Evolutionary conservation across 1,140 invertebrate genomes (phyloP).

Genomic region (Oscheius sp.): DNA sequence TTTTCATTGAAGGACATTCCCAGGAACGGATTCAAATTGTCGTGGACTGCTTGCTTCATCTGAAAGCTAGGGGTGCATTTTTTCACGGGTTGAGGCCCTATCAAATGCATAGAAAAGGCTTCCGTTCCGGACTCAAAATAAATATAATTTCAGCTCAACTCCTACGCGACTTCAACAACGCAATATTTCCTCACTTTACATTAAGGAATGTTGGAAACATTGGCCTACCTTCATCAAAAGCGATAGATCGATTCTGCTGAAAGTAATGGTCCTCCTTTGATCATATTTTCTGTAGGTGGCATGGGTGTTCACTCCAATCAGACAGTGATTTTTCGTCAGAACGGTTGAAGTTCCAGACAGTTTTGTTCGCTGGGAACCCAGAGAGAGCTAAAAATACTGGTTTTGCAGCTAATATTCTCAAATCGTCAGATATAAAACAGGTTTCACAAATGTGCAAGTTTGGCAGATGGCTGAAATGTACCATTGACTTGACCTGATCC

Average conservation of each 20-base stretch:
- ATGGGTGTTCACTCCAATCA: slow-evolving; percentile 58
- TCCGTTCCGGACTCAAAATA: too few species aligned
- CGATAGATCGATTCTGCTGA: slow-evolving; percentile 47
- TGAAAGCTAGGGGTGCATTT: too few species aligned
- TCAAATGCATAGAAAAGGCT: too few species aligned
- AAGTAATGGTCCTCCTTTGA: slow-evolving; percentile 52
- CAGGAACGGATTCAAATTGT: slow-evolving; percentile 58
- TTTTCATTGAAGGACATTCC: slow-evolving; percentile 59
- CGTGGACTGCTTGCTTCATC: slow-evolving; percentile 53
- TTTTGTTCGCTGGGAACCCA: slow-evolving; percentile 54
- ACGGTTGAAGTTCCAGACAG: slow-evolving; percentile 49
- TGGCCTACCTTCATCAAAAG: slow-evolving; percentile 38
- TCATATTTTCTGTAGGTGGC: slow-evolving; percentile 56
- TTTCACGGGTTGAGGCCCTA: too few species aligned
- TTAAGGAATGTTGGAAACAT: neutral
- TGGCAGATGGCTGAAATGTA: too few species aligned
- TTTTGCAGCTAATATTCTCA: neutral
- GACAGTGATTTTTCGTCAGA: slow-evolving; percentile 57
- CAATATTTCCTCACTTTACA: too few species aligned
- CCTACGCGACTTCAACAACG: too few species aligned
- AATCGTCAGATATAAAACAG: neutral
- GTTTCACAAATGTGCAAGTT: neutral
- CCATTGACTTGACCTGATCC: slow-evolving; percentile 60
- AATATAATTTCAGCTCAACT: neutral
- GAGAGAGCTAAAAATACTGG: slow-evolving; percentile 44